Evolutionary conservation across 2,888 invertebrate species (phyloP).

Genomic region (Lacanobia wlatinum): DNA sequence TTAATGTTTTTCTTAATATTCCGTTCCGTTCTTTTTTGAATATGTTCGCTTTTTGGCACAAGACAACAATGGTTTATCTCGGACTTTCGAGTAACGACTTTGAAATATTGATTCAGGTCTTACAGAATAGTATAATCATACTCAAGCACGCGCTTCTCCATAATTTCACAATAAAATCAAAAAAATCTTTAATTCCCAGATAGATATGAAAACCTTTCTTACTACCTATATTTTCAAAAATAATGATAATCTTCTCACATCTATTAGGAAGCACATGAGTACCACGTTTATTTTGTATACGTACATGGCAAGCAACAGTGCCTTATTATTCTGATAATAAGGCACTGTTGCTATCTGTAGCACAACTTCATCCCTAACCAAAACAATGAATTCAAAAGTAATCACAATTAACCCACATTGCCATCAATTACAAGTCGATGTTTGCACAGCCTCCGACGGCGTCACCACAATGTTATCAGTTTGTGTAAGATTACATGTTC

Average conservation of each 20-base stretch:
- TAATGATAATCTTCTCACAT: not conserved
- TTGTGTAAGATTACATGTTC: conserved; percentile 32
- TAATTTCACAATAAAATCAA: too few relatives aligned
- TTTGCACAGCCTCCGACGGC: conserved; percentile 36
- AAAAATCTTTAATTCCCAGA: too few relatives aligned
- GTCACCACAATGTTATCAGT: conserved; percentile 43
- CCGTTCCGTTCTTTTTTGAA: too few relatives aligned
- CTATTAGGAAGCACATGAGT: not conserved
- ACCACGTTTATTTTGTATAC: not conserved
- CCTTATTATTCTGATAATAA: not conserved
- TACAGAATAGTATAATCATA: too few relatives aligned
- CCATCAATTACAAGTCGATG: conserved; percentile 25
- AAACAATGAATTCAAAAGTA: conserved; percentile 41
- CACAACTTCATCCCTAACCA: conserved; percentile 26
- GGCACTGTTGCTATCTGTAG: too few relatives aligned
- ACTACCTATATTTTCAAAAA: not conserved
- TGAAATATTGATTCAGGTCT: not conserved
- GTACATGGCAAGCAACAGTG: not conserved
- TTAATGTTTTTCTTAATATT: too few relatives aligned
- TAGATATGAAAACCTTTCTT: too few relatives aligned
- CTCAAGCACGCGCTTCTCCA: too few relatives aligned
- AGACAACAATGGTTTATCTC: too few relatives aligned
- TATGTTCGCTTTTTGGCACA: too few relatives aligned
- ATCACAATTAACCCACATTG: conserved; percentile 52
- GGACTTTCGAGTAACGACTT: not conserved